Evolutionary conservation across 2,888 invertebrate genomes (phyloP).

Genomic region (Monopis laevigella): DNA sequence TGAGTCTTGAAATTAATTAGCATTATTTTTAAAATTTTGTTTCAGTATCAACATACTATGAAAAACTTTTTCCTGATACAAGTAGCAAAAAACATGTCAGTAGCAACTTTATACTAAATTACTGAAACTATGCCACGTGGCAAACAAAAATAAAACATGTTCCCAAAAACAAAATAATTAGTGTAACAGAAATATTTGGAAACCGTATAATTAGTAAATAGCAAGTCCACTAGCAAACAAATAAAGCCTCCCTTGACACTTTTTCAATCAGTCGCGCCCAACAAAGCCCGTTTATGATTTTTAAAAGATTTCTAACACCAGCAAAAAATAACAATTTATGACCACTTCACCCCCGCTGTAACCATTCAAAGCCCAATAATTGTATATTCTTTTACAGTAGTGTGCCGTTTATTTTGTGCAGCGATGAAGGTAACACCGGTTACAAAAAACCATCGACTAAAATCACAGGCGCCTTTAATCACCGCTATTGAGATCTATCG

Average conservation of each 20-base stretch:
- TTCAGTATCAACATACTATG: too few relatives aligned
- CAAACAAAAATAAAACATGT: too few relatives aligned
- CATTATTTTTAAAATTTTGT: too few relatives aligned
- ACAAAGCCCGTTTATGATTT: slow-evolving; percentile 50
- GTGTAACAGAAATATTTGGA: slow-evolving; percentile 1
- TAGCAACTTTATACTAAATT: too few relatives aligned
- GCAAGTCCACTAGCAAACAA: slow-evolving; percentile 31
- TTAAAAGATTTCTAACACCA: slow-evolving; percentile 53
- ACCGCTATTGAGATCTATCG: slow-evolving; percentile 67
- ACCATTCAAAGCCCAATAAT: slow-evolving; percentile 65
- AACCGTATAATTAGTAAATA: slow-evolving; percentile 46
- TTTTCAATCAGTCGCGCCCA: slow-evolving; percentile 44
- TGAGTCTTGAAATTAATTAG: too few relatives aligned
- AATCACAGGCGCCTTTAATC: slow-evolving; percentile 68
- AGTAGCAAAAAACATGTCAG: too few relatives aligned
- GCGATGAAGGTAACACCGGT: slow-evolving; percentile 47
- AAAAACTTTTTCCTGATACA: too few relatives aligned
- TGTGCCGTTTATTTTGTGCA: slow-evolving; percentile 59
- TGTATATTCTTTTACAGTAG: slow-evolving; percentile 69
- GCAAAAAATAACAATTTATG: slow-evolving; percentile 61
- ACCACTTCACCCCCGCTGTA: slow-evolving; percentile 65
- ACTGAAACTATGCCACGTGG: too few relatives aligned
- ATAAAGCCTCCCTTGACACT: slow-evolving; percentile 41
- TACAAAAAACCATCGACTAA: slow-evolving; percentile 61
- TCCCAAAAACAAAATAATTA: not conserved